phyloP scores from a whole-genome alignment of 37 sponge, comb jelly and placozoan genomes.

The Crambe crambe region DNA sequence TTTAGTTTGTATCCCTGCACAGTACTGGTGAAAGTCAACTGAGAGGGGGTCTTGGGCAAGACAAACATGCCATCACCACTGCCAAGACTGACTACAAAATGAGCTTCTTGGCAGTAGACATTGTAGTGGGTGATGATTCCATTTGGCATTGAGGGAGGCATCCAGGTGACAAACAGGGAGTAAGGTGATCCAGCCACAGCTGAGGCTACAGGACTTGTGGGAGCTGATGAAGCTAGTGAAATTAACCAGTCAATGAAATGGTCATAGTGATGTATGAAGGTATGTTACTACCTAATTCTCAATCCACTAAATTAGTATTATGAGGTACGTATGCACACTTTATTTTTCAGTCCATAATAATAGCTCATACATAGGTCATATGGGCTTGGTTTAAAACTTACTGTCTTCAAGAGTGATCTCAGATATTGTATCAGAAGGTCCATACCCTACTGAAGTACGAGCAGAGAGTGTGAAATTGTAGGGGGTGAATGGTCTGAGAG shows the following conservation, averaged over 20 bases:
- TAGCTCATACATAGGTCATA: no score
- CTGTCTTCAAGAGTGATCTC: no score
- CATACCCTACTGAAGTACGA: background rate
- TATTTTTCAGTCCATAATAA: no score
- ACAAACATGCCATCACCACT: no score
- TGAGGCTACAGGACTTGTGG: background rate
- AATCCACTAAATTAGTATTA: no score
- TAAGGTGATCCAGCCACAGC: background rate
- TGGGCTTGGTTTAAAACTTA: background rate
- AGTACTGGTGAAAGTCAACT: background rate
- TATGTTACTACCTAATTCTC: no score
- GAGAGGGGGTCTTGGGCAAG: background rate
- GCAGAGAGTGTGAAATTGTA: background rate
- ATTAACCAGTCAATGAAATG: no score
- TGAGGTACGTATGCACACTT: no score
- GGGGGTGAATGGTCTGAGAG: constrained; percentile 1
- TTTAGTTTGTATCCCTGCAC: background rate
- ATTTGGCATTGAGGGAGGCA: background rate
- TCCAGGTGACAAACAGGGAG: background rate
- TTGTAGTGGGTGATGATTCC: constrained; percentile 1
- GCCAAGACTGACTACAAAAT: background rate
- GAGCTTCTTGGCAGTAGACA: background rate
- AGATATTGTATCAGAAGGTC: background rate
- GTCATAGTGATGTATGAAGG: no score
- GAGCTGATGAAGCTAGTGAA: background rate